These are phyloP conservation scores for Thymelicus acteon DNA, from an alignment of 2,888 invertebrate species.

Conservation along the genomic window DNA sequence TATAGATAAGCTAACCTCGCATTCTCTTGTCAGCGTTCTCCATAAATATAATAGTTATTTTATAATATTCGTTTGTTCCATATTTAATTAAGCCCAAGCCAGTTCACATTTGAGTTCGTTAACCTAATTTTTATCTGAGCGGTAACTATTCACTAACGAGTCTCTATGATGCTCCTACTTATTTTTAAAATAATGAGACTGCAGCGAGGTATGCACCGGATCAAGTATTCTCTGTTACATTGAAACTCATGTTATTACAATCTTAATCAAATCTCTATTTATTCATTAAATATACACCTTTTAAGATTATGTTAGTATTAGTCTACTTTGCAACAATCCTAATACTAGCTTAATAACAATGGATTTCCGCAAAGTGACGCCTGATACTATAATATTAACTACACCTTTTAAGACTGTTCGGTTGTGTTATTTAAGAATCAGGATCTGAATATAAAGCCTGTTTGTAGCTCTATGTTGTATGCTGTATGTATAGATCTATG, in stretches of 20 bases:
- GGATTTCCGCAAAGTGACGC: no score
- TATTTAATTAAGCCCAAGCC: slow-evolving; percentile 11
- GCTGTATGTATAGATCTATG: no score
- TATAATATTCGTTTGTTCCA: slow-evolving; percentile 14
- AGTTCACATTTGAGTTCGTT: slow-evolving; percentile 23
- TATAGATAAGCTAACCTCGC: neutral
- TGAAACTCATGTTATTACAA: slow-evolving; percentile 8
- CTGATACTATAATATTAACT: no score
- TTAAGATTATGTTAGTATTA: no score
- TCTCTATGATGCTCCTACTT: slow-evolving; percentile 9
- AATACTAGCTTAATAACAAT: no score
- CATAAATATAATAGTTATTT: slow-evolving; percentile 1
- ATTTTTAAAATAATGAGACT: slow-evolving; percentile 20
- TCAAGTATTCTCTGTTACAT: neutral
- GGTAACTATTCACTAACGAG: slow-evolving; percentile 9
- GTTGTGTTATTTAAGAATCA: no score
- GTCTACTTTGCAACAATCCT: no score
- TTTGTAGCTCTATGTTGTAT: no score
- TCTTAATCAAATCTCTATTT: neutral
- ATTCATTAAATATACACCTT: no score
- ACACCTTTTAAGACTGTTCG: no score
- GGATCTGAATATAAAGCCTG: no score
- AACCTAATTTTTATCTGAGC: slow-evolving; percentile 22
- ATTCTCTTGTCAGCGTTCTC: neutral
- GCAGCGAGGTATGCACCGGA: slow-evolving; percentile 1